Evolutionary conservation across 2,113 vertebrate species (phyloP), one percentile per base, ranked within the genome.

Genomic region (Engraulis encrasicolus): DNA sequence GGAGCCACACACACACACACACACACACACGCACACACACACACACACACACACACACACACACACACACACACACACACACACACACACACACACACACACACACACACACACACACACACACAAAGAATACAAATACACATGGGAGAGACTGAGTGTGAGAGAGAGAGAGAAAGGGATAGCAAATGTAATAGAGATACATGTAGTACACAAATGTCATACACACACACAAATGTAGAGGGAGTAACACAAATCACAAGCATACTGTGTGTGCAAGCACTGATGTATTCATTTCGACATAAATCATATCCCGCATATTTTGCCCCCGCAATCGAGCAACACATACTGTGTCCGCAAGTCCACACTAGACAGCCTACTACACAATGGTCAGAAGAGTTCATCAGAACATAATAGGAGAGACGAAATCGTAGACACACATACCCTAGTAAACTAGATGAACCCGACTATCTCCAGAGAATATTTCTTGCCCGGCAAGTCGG

Each of bases 61-160:
- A 52, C 52, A 58, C 54, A 58, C 54, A 58, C 54, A 23, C 54
- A 58, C 54, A 58, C 20, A 58, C 54, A 58, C 54, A 58, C 52
- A 20, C 52, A 58, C 52, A 58, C 52, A 58, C 52, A n/a, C 52
- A n/a, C 52, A n/a, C 18, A 58, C 52, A 19, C 52, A n/a, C 18
- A 58, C 52, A 58, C 52, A 58, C 52, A 58, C 20, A 58, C 52
- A 58, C 52, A 23, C 40, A 58, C 4, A n/a, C 3, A n/a, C 54
- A 58, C 54, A 58, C 54, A 23, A n/a, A 23, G 6, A 19, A 5
- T 5, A 58, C 2, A 58, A 18, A 61, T 11, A 61, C 58, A 61
- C n/a, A 9, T 27, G 20, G 40, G 9, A 45, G 40, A 45, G 40
- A 45, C 4, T 45, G 40, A 45, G 40, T 5, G 40, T 5, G 40